Base-by-base conservation (phyloP, 1,140 invertebrate species). In the Sycobia sp. region DNA sequence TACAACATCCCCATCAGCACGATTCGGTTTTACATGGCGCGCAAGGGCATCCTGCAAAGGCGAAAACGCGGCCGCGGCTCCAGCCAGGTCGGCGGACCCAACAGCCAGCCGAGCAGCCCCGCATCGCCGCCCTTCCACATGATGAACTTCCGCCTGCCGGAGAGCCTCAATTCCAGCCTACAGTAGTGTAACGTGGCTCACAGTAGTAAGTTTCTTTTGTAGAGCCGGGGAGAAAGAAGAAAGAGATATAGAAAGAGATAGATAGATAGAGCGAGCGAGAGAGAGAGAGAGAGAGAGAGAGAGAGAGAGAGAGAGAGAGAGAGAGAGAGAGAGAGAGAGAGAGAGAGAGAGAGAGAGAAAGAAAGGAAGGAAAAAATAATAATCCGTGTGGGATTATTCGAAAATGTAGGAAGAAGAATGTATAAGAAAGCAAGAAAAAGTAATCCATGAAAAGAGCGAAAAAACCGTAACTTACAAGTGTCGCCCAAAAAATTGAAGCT, bases 1-100 rank as follows among this genome's bases (percentile, higher is more conserved):
- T 92, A 91, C 73, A 91, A 91, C 71, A 92, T 91, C 77, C 90
- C 90, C 47, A 91, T 91, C 65, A 91, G 89, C n/a, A 92, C 90
- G 53, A 91, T 91, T 75, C 86, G 88, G 20, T 91, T 92, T 76
- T 91, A 91, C 77, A 91, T 91, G 90, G 90, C 90, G 23, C 82
- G 90, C 58, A 91, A 91, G 76, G 90, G 90, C 7, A 91, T 91
- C 61, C 74, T 92, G 51, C 90, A 90, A 22, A 84, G 86, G 69
- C 84, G 90, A 66, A 89, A 91, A 72, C 84, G 90, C 18, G 90
- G 90, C 13, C 79, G 86, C 59, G 83, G 79, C 44, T 74, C 77
- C 18, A 79, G 76, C 63, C 77, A 78, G 54, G 50, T 54, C 14
- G 65, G 76, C 64, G 73, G 73, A 41, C 65, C 71, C 41, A 80